phyloP scores from a whole-genome alignment of 2,113 vertebrate genomes.

The Grallaria varia region DNA sequence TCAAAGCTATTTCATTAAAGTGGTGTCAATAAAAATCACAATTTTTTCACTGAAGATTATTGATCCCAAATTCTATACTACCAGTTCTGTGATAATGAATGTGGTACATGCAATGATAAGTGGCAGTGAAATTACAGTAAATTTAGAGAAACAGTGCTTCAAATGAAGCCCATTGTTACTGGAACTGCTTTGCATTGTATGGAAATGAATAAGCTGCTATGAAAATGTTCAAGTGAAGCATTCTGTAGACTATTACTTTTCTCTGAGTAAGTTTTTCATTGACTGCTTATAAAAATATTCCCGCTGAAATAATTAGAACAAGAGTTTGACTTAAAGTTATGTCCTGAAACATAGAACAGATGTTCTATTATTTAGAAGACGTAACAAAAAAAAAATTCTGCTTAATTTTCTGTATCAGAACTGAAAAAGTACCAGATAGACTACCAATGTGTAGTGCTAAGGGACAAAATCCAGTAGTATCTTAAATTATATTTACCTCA shows the following conservation, averaged over 20 bases:
- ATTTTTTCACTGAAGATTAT: neutral
- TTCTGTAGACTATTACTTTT: neutral
- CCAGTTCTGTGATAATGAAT: neutral
- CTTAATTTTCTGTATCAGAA: neutral
- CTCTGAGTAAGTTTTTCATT: neutral
- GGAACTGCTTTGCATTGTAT: neutral
- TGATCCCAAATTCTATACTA: neutral
- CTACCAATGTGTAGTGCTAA: neutral
- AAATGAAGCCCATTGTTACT: neutral
- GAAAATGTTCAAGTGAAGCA: neutral
- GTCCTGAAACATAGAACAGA: neutral
- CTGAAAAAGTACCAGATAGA: neutral
- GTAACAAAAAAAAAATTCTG: neutral
- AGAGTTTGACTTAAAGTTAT: neutral
- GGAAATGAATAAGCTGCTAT: neutral
- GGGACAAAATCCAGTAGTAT: neutral
- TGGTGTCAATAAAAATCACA: neutral
- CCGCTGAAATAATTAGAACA: neutral
- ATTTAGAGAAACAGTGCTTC: neutral
- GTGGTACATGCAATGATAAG: neutral
- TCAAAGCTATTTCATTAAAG: neutral
- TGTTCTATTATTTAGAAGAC: neutral
- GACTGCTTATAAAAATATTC: neutral
- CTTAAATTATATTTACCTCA: neutral
- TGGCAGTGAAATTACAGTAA: neutral